These are phyloP conservation scores for Streblospio benedicti DNA, from an alignment of 1,140 invertebrate genomes.

Conservation along the genomic window DNA sequence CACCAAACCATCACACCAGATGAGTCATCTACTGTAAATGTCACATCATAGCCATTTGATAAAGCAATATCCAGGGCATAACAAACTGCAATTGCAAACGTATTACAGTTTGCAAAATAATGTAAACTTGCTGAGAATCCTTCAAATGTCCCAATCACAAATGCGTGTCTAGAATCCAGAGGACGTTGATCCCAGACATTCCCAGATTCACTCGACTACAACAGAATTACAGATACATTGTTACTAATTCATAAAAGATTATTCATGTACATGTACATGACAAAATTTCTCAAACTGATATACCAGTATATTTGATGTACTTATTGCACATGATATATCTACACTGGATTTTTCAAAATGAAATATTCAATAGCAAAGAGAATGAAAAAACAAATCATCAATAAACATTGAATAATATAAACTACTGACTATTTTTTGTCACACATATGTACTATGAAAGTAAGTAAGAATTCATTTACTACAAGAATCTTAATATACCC, in stretches of 20 bases:
- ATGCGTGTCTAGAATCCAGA: slow-evolving; percentile 61
- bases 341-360: neutral
- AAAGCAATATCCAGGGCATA: too few species aligned
- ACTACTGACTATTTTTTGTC: neutral
- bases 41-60: too few species aligned
- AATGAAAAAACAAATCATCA: neutral
- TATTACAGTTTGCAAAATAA: too few species aligned
- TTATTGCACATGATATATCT: too few species aligned
- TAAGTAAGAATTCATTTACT: neutral
- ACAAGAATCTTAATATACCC: slow-evolving; percentile 41
- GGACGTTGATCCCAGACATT: slow-evolving; percentile 65
- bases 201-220: slow-evolving; percentile 65
- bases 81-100: too few species aligned
- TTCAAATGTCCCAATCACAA: too few species aligned
- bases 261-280: too few species aligned
- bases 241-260: neutral
- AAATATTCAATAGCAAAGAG: neutral
- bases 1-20: too few species aligned
- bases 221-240: slow-evolving; percentile 17
- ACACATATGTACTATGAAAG: neutral
- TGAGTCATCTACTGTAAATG: too few species aligned
- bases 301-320: neutral
- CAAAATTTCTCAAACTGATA: neutral
- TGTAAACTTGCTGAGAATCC: too few species aligned
- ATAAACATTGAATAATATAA: neutral